Evolutionary conservation across 1,140 invertebrate species (phyloP), one percentile per base, ranked within the genome.

Genomic region (Lasioglossum albipes): DNA sequence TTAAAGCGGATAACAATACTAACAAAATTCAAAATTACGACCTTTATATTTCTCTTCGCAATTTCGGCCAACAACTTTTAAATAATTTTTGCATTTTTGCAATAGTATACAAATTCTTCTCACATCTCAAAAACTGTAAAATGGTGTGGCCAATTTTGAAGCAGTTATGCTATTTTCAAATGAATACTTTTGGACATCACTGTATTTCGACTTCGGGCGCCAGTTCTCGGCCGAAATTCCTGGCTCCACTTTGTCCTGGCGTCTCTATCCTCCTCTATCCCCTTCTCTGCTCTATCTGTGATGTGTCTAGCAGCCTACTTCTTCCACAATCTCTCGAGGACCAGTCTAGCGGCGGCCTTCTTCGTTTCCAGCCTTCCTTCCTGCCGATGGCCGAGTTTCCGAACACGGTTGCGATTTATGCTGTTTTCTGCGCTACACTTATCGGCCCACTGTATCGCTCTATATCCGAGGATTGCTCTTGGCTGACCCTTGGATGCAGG

Each of bases 181-280:
- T 2, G 36, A 36, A 36, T 36, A 36, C 36, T 36, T 36, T 36
- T 36, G 36, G 36, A 36, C 36, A 36, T 36, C 36, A 36, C 36
- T 36, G 36, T 36, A 36, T 36, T 36, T 36, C 36, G 36, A 36
- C 36, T 36, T 3, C 45, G 9, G 45, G 45, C 45, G 45, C 79
- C 69, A 27, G 27, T 69, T 62, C 69, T 67, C 72, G 61, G n/a
- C 45, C 41, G 27, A 54, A 73, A 76, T 69, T 69, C 79, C 45
- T 70, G 79, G 79, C 79, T 76, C 78, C 78, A 52, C 62, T 75
- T 36, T 36, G 36, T 36, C 36, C 31, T 75, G 78, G 10, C 1
- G 10, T 52, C 78, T 16, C 41, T 75, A 54, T n/a, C 70, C 67
- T 42, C 27, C 49, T 36, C 36, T 36, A 36, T 27, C 27, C 27